Evolutionary conservation across 2,113 vertebrate genomes (phyloP).

Genomic region (Triplophysa tibetana): DNA sequence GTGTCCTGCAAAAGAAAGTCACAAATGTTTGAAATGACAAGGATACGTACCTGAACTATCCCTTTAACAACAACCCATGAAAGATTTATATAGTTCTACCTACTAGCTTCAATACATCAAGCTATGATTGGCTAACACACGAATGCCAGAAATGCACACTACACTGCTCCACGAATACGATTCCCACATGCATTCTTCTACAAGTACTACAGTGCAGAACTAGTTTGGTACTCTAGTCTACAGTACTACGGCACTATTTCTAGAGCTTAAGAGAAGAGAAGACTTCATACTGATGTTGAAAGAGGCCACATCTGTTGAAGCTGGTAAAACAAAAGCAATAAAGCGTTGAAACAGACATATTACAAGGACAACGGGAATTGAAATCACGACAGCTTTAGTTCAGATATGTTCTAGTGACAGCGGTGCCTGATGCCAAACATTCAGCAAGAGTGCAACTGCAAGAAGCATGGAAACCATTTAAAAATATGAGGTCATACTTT

Average conservation of each 20-base stretch:
- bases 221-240: slow-evolving; percentile 18
- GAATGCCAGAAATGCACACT: not conserved
- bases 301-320: slow-evolving; percentile 65
- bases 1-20: too few relatives aligned
- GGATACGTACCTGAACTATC: too few relatives aligned
- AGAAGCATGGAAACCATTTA: slow-evolving; percentile 20
- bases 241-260: slow-evolving; percentile 4
- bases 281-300: slow-evolving; percentile 69
- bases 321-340: slow-evolving; percentile 54
- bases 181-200: not conserved
- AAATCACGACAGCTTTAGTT: slow-evolving; percentile 22
- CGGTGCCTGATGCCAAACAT: slow-evolving; percentile 21
- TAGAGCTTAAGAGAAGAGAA: slow-evolving; percentile 60
- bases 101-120: not conserved
- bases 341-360: slow-evolving; percentile 52
- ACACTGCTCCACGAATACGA: not conserved
- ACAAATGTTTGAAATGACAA: too few relatives aligned
- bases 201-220: not conserved
- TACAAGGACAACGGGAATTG: slow-evolving; percentile 49
- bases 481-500: slow-evolving; percentile 24
- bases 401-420: slow-evolving; percentile 28
- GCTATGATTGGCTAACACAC: too few relatives aligned
- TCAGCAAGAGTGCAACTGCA: not conserved
- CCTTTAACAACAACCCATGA: not conserved
- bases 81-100: not conserved